A percentile compares a stretch with the other conserved stretches of the same genome.
Conservation (phyloP, 2,888 invertebrate species). For the Agriopis aurantiaria region DNA sequence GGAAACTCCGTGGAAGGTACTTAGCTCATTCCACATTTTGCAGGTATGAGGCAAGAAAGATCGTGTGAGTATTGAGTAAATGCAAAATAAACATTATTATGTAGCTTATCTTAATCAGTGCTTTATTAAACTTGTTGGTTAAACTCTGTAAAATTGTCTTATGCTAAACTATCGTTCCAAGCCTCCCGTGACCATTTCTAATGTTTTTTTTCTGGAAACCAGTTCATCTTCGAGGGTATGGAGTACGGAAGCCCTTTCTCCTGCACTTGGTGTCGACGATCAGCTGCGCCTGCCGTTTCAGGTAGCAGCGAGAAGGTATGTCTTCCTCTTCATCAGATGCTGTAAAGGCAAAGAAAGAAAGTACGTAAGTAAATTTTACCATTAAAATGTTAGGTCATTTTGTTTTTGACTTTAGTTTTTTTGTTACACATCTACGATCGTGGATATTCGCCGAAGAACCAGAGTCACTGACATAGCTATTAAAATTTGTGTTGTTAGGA, state of each 20-base stretch:
- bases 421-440: too few species aligned
- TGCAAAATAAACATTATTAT: too few species aligned
- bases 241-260: conserved; percentile 89
- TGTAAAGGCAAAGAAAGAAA: conserved; percentile 49
- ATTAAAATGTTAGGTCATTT: too few species aligned
- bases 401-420: too few species aligned
- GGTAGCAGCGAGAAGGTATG: conserved; percentile 91
- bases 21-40: too few species aligned
- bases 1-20: too few species aligned
- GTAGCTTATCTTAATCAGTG: background rate
- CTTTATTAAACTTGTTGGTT: background rate
- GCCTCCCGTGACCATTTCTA: background rate
- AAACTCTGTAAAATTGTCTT: background rate
- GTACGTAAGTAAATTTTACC: background rate
- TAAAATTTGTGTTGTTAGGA: too few species aligned
- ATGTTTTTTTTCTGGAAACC: background rate
- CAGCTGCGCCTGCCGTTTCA: conserved; percentile 93
- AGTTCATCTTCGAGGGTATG: conserved; percentile 69
- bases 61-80: too few species aligned
- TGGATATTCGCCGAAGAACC: too few species aligned
- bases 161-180: background rate
- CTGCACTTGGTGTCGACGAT: conserved; percentile 94
- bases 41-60: too few species aligned
- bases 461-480: too few species aligned
- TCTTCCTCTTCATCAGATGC: conserved; percentile 94